phyloP scores from a whole-genome alignment of 2,113 vertebrate species.

The Monopterus albus region DNA sequence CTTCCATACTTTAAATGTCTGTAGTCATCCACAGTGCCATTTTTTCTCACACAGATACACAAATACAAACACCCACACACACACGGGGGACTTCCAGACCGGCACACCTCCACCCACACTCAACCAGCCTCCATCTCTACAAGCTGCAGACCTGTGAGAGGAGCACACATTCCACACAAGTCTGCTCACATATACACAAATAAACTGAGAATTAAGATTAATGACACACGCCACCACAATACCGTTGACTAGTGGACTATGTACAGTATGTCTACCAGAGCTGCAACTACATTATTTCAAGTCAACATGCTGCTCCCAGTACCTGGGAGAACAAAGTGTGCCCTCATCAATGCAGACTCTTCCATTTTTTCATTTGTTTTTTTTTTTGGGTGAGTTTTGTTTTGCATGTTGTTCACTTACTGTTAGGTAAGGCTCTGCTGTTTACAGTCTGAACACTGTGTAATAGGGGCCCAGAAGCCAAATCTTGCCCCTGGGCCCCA shows the following conservation, averaged over 20 bases:
- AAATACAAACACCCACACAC: constrained; percentile 9
- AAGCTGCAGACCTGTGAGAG: constrained; percentile 38
- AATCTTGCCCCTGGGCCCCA: too few species aligned
- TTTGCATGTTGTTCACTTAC: too few species aligned
- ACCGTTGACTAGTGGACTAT: not conserved
- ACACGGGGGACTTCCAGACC: constrained; percentile 74
- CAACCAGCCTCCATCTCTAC: constrained; percentile 19
- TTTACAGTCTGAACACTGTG: not conserved
- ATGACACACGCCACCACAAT: not conserved
- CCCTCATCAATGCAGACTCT: too few species aligned
- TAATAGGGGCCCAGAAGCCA: too few species aligned
- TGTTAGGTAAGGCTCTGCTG: not conserved
- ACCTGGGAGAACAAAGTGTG: too few species aligned
- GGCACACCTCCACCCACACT: constrained; percentile 68
- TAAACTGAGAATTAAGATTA: constrained; percentile 5
- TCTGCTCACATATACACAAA: constrained; percentile 43
- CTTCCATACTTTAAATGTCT: constrained; percentile 46
- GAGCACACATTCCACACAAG: constrained; percentile 52
- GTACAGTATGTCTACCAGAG: not conserved
- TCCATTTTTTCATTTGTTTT: not conserved
- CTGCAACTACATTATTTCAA: not conserved
- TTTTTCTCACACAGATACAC: constrained; percentile 29
- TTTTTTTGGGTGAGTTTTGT: not conserved
- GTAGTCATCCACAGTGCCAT: constrained; percentile 26
- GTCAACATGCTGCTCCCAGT: not conserved